Evolutionary conservation across 2,797 vertebrate genomes (phyloP), one percentile per base, ranked within the genome.

Genomic region (Lerista edwardsae): DNA sequence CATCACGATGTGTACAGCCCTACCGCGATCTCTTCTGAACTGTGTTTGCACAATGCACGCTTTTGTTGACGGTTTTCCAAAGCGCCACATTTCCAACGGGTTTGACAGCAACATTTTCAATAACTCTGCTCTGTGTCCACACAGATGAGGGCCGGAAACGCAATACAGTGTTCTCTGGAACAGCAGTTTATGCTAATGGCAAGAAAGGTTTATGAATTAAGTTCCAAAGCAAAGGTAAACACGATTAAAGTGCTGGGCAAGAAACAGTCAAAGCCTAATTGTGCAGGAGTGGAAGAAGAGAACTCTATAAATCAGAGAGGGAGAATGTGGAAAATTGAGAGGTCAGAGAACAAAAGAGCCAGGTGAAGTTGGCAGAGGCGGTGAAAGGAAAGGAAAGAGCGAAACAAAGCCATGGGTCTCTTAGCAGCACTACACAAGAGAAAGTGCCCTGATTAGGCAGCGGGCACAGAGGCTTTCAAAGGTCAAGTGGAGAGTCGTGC

Each of bases 211-310:
- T 89, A 88, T 88, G 83, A 93, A 92, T 87, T 88, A 94, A 92
- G 21, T 94, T 72, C 55, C 84, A n/a, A n/a, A 83, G 82, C 62
- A 94, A 83, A 77, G 83, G 72, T 88, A 89, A 89, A 89, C 81
- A 90, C 76, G 90, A 89, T 92, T 81, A 91, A 90, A 93, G 80
- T 88, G 88, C 83, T 92, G 51, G 71, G 75, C 88, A 47, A 93
- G 93, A 94, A 93, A 68, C 67, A 83, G 82, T 75, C 75, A 87
- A 90, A 91, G 75, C 85, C 82, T 93, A 94, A 93, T 93, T 93
- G 90, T 78, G 87, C 79, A 88, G 83, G 85, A 90, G 74, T 27
- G 82, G 11, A 78, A 91, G 76, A 82, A 44, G 71, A 77, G 92
- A 93, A 80, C n/a, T 77, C 68, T 47, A 36, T 91, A 85, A 91